Evolutionary conservation across 2,113 vertebrate genomes (phyloP).

Genomic region (Protobothrops mucrosquamatus): DNA sequence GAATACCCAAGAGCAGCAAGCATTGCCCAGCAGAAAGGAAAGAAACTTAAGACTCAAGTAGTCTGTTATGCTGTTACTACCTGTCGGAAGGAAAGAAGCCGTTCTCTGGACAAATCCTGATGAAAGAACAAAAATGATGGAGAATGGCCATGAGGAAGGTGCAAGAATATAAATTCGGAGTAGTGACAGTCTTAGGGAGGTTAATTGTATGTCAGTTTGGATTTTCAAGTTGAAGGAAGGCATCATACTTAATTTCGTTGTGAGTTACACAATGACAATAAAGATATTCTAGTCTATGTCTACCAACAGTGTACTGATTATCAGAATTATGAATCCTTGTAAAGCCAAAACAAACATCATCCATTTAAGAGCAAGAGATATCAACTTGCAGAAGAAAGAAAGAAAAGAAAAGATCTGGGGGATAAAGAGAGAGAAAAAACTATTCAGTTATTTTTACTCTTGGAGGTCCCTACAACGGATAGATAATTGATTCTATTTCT

Average conservation of each 20-base stretch:
- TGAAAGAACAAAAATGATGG: slow-evolving; percentile 72
- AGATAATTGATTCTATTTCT: not conserved
- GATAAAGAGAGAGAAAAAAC: not conserved
- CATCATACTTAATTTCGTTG: not conserved
- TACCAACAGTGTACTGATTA: not conserved
- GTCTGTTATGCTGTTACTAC: slow-evolving; percentile 76
- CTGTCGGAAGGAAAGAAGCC: slow-evolving; percentile 87
- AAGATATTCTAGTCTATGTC: not conserved
- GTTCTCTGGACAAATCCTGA: slow-evolving; percentile 88
- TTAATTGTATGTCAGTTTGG: not conserved
- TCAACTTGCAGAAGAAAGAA: not conserved
- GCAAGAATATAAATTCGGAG: not conserved
- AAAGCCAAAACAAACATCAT: not conserved
- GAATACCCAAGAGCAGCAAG: slow-evolving; percentile 30
- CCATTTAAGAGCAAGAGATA: not conserved
- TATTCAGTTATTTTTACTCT: not conserved
- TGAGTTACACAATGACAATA: no score
- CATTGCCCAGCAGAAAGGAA: slow-evolving; percentile 29
- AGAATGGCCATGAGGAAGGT: slow-evolving; percentile 65
- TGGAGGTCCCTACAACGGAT: not conserved
- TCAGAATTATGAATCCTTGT: not conserved
- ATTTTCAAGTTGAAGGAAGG: not conserved
- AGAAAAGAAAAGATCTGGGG: not conserved
- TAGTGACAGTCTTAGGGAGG: slow-evolving; percentile 42
- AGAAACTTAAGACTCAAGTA: slow-evolving; percentile 70